phyloP scores from a whole-genome alignment of 2,113 vertebrate species.

The Colistium nudipinnis region DNA sequence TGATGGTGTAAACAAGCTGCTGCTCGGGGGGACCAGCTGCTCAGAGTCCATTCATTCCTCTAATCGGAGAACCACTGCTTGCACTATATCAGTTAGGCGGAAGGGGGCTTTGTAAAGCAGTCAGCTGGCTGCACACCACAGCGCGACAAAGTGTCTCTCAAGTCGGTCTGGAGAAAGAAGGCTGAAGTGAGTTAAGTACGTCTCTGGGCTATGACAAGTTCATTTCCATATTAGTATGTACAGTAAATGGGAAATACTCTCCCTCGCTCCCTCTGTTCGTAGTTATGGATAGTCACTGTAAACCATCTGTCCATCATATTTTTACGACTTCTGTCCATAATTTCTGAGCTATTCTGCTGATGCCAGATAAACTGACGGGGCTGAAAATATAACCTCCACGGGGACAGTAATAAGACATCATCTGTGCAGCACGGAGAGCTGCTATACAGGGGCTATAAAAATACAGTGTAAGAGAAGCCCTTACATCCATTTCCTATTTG shows the following conservation, averaged over 20 bases:
- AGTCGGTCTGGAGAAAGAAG: conserved; percentile 8
- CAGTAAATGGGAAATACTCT: not conserved
- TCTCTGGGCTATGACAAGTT: no score
- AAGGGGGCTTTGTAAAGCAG: not conserved
- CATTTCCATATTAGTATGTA: not conserved
- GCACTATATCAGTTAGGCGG: conserved; percentile 8
- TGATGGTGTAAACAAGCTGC: conserved; percentile 8
- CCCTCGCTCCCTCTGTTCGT: not conserved
- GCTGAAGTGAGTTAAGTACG: not conserved
- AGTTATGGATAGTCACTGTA: not conserved
- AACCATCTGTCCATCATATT: conserved; percentile 4
- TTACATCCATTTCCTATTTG: conserved; percentile 24
- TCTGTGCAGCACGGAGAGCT: conserved; percentile 3
- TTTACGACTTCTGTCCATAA: not conserved
- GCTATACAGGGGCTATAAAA: conserved; percentile 11
- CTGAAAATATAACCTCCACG: not conserved
- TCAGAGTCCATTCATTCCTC: conserved; percentile 18
- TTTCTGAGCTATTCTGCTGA: conserved; percentile 8
- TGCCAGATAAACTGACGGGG: conserved; percentile 3
- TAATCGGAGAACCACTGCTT: conserved; percentile 14
- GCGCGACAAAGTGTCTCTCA: not conserved
- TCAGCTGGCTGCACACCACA: conserved; percentile 2
- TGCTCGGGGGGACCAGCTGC: not conserved
- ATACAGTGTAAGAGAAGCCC: not conserved
- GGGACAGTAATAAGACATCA: conserved; percentile 24